Conservation (phyloP, 2,888 invertebrate genomes). For the Idaea straminata region DNA sequence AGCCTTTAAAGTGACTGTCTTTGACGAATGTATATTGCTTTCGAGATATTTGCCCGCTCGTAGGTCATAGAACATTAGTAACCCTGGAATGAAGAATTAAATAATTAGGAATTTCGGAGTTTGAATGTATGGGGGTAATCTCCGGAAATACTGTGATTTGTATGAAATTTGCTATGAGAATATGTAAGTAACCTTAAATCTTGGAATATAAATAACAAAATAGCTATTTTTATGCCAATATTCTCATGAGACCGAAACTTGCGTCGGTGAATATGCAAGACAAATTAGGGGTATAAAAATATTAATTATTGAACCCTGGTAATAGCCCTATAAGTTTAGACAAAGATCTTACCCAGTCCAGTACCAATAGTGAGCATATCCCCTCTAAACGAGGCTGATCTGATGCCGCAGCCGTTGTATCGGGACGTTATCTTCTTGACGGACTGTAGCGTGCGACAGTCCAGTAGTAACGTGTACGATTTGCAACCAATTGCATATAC, state of each 20-base stretch:
- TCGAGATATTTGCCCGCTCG: conserved; percentile 95
- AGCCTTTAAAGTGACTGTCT: conserved; percentile 92
- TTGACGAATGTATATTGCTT: conserved; percentile 92
- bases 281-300: too few relatives aligned
- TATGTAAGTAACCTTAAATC: too few relatives aligned
- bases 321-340: not conserved
- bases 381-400: conserved; percentile 94
- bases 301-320: too few relatives aligned
- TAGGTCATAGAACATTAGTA: conserved; percentile 96
- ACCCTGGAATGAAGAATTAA: conserved; percentile 66
- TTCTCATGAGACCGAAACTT: too few relatives aligned
- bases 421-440: conserved; percentile 90
- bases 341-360: conserved; percentile 82
- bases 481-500: conserved; percentile 97
- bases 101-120: not conserved
- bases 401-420: conserved; percentile 94
- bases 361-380: conserved; percentile 96
- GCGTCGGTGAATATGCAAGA: too few relatives aligned
- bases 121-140: too few relatives aligned
- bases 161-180: too few relatives aligned
- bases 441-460: conserved; percentile 91
- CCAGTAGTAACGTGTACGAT: conserved; percentile 93
- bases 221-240: too few relatives aligned
- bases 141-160: too few relatives aligned
- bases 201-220: too few relatives aligned